These are phyloP conservation scores for Graphium colonna DNA, from an alignment of 2,888 invertebrate species.

Conservation along the genomic window DNA sequence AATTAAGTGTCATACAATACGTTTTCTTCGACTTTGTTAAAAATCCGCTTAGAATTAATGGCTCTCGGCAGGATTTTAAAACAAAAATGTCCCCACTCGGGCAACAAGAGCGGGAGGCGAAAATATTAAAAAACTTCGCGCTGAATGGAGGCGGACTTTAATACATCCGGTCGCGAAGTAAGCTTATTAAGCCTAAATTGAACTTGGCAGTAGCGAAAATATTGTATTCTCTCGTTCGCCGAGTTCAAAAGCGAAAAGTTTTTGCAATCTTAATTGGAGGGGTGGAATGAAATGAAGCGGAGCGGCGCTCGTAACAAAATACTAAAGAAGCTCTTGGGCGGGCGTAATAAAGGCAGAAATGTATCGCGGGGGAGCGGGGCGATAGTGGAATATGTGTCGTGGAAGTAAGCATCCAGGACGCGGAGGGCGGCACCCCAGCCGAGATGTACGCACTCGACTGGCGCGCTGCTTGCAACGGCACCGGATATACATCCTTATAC, in stretches of 20 bases:
- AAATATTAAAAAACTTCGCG: conserved; percentile 33
- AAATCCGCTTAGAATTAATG: neutral
- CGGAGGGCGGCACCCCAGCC: conserved; percentile 28
- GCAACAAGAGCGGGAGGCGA: conserved; percentile 26
- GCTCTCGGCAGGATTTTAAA: conserved; percentile 1
- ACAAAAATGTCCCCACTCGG: conserved; percentile 22
- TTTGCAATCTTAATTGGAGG: conserved; percentile 29
- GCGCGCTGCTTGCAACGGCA: conserved; percentile 35
- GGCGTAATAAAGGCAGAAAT: conserved; percentile 33
- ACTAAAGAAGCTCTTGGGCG: conserved; percentile 29
- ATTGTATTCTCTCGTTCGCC: conserved; percentile 25
- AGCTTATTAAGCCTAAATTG: conserved; percentile 29
- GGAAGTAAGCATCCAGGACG: conserved; percentile 36
- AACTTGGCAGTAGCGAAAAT: conserved; percentile 26
- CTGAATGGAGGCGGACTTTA: conserved; percentile 25
- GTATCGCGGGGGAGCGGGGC: conserved; percentile 29
- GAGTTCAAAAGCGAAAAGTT: conserved; percentile 27
- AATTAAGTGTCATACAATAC: neutral
- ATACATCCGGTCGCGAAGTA: conserved; percentile 30
- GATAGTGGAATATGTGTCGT: conserved; percentile 38
- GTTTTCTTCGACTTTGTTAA: neutral
- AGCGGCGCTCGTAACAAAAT: conserved; percentile 26
- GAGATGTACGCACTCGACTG: conserved; percentile 26
- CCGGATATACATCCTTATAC: conserved; percentile 38
- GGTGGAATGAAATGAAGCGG: conserved; percentile 25